Evolutionary conservation across 2,888 invertebrate genomes (phyloP).

Genomic region (Pyrgus malvae): DNA sequence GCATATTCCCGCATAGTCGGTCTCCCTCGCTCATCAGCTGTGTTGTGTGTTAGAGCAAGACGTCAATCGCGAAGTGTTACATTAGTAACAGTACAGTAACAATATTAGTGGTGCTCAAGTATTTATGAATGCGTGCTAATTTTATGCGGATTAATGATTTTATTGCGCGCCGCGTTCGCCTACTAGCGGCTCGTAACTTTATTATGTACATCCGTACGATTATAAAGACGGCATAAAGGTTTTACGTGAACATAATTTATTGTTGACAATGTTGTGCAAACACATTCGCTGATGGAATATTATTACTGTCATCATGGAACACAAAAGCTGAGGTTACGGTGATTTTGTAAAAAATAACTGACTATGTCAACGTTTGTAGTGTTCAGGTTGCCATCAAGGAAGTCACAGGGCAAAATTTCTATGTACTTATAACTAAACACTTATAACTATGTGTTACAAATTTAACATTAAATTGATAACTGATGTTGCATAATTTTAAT

Average conservation of each 20-base stretch:
- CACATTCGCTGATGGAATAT: not conserved
- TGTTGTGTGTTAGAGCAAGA: slow-evolving; percentile 29
- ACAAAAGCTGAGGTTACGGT: too few species aligned
- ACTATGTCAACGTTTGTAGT: too few species aligned
- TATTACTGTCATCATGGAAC: too few species aligned
- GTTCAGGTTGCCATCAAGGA: too few species aligned
- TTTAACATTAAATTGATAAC: too few species aligned
- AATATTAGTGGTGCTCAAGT: slow-evolving; percentile 29
- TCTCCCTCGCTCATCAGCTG: slow-evolving; percentile 29
- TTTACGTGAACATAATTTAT: not conserved
- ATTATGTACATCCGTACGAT: slow-evolving; percentile 13
- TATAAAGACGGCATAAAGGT: not conserved
- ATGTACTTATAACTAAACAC: too few species aligned
- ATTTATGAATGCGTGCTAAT: slow-evolving; percentile 27
- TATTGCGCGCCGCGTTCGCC: slow-evolving; percentile 17
- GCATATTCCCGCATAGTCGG: slow-evolving; percentile 9
- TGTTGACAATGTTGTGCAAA: not conserved
- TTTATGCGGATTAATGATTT: slow-evolving; percentile 27
- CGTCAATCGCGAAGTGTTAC: slow-evolving; percentile 28
- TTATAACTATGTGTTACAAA: too few species aligned
- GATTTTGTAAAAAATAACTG: too few species aligned
- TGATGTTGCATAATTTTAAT: too few species aligned
- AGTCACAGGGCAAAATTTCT: too few species aligned
- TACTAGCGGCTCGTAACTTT: slow-evolving; percentile 14
- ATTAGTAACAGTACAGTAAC: slow-evolving; percentile 33